Evolutionary conservation across 2,113 vertebrate species (phyloP).

Genomic region (Butorides virescens): DNA sequence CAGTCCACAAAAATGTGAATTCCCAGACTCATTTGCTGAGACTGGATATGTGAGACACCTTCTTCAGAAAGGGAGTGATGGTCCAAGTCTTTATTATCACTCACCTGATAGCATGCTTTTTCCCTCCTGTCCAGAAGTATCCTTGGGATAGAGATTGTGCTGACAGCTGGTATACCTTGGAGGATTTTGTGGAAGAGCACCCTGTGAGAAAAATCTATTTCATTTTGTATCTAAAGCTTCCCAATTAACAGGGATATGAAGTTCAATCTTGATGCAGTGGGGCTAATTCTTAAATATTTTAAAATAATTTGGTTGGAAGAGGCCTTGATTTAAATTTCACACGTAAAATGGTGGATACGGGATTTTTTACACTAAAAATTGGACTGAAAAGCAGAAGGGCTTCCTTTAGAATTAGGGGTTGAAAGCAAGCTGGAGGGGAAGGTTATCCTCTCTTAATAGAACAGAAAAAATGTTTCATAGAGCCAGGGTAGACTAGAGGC

Average conservation of each 20-base stretch:
- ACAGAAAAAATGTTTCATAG: background rate
- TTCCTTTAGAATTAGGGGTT: background rate
- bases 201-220: background rate
- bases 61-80: background rate
- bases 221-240: background rate
- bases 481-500: background rate
- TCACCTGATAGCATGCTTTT: background rate
- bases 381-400: background rate
- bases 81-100: background rate
- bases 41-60: background rate
- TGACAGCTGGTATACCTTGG: background rate
- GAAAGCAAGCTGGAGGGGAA: background rate
- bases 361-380: background rate
- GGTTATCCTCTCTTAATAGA: background rate
- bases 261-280: background rate
- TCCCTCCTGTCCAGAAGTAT: background rate
- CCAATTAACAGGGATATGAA: background rate
- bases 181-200: background rate
- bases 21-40: background rate
- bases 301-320: background rate
- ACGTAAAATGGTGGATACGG: background rate
- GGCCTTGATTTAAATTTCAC: background rate
- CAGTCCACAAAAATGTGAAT: background rate
- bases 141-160: background rate
- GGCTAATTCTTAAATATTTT: slow-evolving; percentile 30